Conservation (phyloP, 2,797 vertebrate genomes). For the Sebastes elongatus region DNA sequence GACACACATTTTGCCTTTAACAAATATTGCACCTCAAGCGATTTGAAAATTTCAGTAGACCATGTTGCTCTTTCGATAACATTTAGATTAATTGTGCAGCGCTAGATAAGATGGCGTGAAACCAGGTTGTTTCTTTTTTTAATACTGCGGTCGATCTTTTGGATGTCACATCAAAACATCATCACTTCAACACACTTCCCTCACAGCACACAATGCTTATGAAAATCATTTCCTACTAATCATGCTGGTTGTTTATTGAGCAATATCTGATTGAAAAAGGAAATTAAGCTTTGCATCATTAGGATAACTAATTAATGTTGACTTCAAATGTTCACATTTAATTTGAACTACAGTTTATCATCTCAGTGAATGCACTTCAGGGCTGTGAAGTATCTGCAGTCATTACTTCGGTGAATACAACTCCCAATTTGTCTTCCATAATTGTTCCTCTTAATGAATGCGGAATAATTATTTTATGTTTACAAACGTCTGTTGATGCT, state of each 20-base stretch:
- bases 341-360: neutral
- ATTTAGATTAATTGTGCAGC: too few relatives aligned
- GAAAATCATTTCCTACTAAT: neutral
- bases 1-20: too few relatives aligned
- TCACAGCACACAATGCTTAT: neutral
- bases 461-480: neutral
- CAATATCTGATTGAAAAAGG: neutral
- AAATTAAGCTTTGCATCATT: neutral
- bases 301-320: neutral
- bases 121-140: neutral
- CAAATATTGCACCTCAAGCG: too few relatives aligned
- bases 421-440: neutral
- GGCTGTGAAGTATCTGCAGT: neutral
- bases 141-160: neutral
- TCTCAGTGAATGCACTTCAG: neutral
- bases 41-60: too few relatives aligned
- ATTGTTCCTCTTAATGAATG: neutral
- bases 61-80: too few relatives aligned
- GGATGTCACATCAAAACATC: neutral
- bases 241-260: neutral
- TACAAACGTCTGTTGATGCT: neutral
- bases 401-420: neutral
- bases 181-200: neutral
- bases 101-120: neutral
- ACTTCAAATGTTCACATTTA: neutral